Evolutionary conservation across 2,797 vertebrate species (phyloP), one percentile per base, ranked within the genome.

Genomic region (Zalophus californianus): DNA sequence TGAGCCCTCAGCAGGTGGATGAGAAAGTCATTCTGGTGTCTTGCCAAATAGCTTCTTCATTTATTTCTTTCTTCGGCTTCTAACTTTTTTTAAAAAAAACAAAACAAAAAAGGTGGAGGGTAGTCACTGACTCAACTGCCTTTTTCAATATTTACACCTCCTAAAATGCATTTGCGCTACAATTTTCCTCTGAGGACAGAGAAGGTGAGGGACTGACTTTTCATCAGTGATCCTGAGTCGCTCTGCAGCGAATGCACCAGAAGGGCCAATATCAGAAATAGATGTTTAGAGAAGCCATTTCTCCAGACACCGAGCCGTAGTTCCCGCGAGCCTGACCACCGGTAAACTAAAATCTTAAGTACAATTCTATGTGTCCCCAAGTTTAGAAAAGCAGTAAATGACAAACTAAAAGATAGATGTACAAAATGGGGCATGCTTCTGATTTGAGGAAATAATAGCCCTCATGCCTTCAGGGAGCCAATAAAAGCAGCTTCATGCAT

Each of bases 301-400:
- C n/a, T 1, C 1, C 2, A 27, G 6, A 23, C 16, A 32, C 58
- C 56, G 0, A 27, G 15, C 0, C 0, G 32, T 1, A 11, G 23
- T 48, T 21, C 44, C 15, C 3, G 0, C 3, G 3, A 9, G 5
- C 0, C 50, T 2, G 35, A 16, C 1, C 52, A 32, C 12, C n/a
- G n/a, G n/a, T n/a, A n/a, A n/a, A n/a, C n/a, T n/a, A 83, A 70
- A 90, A 91, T 85, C 60, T 90, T 79, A 92, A 54, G 5, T 90
- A 62, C 38, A 84, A 29, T 94, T 96, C 83, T 86, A 21, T 77
- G 18, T 52, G 32, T 58, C 20, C 44, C 21, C 27, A 82, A 82
- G 83, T 96, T 95, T 84, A 78, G 32, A 15, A 79, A 94, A 95
- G 23, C 87, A 73, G 50, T 70, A 92, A 95, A 79, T 50, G 64